phyloP scores from a whole-genome alignment of 2,797 vertebrate species.

The Lindbergichthys nudifrons region DNA sequence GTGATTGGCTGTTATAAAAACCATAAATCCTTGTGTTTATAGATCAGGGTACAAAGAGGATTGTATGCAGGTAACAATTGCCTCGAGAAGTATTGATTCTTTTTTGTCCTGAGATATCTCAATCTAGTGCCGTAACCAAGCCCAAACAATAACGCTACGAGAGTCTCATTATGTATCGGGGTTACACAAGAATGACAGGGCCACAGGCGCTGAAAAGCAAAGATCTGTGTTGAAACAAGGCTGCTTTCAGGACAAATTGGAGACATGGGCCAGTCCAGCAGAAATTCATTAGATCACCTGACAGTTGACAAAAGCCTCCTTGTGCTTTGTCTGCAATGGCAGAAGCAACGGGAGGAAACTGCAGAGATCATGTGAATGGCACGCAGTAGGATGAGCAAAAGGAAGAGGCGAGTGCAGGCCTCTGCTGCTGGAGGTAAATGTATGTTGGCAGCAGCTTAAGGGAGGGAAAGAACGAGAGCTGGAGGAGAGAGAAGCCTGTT shows the following conservation, averaged over 20 bases:
- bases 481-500: constrained; percentile 64
- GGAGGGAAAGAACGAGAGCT: constrained; percentile 58
- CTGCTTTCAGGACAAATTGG: constrained; percentile 47
- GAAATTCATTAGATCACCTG: constrained; percentile 64
- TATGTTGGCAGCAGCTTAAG: constrained; percentile 79
- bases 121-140: too few relatives aligned
- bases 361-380: constrained; percentile 51
- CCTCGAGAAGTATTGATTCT: too few relatives aligned
- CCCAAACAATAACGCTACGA: background rate
- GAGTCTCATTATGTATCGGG: background rate
- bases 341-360: constrained; percentile 31
- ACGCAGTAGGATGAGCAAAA: constrained; percentile 37
- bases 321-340: constrained; percentile 48
- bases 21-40: too few relatives aligned
- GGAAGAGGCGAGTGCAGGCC: constrained; percentile 45
- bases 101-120: too few relatives aligned
- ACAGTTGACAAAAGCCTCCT: constrained; percentile 50
- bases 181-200: background rate
- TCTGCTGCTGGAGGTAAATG: constrained; percentile 71
- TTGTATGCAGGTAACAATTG: too few relatives aligned
- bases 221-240: constrained; percentile 10
- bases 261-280: constrained; percentile 41
- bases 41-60: too few relatives aligned
- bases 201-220: constrained; percentile 4
- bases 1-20: too few relatives aligned